Percentiles rank a stretch among this genome's conserved stretches.
Conservation (phyloP, 2,888 invertebrate species). For the Phasia obesa region DNA sequence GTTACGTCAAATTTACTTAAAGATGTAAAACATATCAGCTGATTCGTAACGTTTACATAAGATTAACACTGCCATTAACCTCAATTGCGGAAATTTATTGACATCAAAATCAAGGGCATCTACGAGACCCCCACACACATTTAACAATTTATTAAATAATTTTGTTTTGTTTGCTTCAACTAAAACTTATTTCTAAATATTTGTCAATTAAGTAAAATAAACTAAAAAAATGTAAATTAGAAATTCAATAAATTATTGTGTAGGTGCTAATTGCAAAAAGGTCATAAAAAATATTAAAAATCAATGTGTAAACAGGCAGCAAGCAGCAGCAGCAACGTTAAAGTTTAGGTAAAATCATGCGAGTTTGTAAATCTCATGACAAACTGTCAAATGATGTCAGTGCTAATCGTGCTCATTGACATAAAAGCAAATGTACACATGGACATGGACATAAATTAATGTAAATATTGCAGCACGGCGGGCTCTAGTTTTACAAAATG, state of each 20-base stretch:
- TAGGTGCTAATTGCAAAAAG: slow-evolving; percentile 66
- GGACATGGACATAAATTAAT: slow-evolving; percentile 41
- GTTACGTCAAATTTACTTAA: too few relatives aligned
- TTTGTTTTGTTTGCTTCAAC: neutral
- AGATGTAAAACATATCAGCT: neutral
- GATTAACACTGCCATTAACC: neutral
- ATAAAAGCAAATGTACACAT: slow-evolving; percentile 34
- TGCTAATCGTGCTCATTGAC: slow-evolving; percentile 40
- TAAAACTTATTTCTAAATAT: neutral
- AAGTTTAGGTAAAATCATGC: slow-evolving; percentile 28
- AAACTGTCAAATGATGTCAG: slow-evolving; percentile 65
- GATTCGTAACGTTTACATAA: neutral
- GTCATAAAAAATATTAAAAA: neutral
- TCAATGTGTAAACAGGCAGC: neutral
- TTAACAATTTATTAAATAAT: neutral
- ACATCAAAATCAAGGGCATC: slow-evolving; percentile 2
- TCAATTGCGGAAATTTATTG: neutral
- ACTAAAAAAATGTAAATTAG: slow-evolving; percentile 39
- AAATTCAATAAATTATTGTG: slow-evolving; percentile 44
- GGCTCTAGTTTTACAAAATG: slow-evolving; percentile 33
- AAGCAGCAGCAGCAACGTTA: neutral
- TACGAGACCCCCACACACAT: neutral
- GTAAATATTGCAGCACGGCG: slow-evolving; percentile 31
- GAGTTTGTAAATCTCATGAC: slow-evolving; percentile 38
- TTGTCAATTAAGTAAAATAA: neutral